Conservation (phyloP, 2,888 invertebrate genomes). For the Embidobia sp. region DNA sequence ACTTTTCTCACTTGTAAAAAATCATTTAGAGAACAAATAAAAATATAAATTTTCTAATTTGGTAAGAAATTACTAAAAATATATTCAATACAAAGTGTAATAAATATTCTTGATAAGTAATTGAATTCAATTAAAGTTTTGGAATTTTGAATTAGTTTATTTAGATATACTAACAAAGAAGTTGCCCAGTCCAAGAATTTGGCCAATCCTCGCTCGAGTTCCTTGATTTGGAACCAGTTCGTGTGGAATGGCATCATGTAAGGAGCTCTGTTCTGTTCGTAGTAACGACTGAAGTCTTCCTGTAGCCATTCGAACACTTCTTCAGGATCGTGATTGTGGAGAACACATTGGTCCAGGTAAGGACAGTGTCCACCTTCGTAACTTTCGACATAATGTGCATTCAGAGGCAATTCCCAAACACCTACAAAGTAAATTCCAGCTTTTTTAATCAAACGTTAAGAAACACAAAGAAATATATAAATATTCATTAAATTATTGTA, state of each 20-base stretch:
- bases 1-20: too few relatives aligned
- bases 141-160: too few relatives aligned
- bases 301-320: slow-evolving; percentile 93
- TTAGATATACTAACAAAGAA: slow-evolving; percentile 87
- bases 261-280: slow-evolving; percentile 93
- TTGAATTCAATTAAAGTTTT: neutral
- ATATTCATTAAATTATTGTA: too few relatives aligned
- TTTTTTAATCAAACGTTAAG: too few relatives aligned
- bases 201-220: slow-evolving; percentile 90
- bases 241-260: slow-evolving; percentile 98
- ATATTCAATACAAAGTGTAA: too few relatives aligned
- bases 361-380: slow-evolving; percentile 96
- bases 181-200: slow-evolving; percentile 93
- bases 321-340: slow-evolving; percentile 91
- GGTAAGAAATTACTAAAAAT: too few relatives aligned
- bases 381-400: slow-evolving; percentile 93
- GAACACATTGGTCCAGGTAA: slow-evolving; percentile 94
- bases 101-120: neutral
- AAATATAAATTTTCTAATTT: too few relatives aligned
- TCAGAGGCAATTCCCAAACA: slow-evolving; percentile 96
- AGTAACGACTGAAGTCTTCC: slow-evolving; percentile 92
- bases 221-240: slow-evolving; percentile 97
- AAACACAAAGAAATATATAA: too few relatives aligned
- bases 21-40: too few relatives aligned
- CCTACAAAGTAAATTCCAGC: slow-evolving; percentile 83